A percentile compares a stretch with the other conserved stretches of the same genome.
phyloP scores from a whole-genome alignment of 2,888 invertebrate species.

The Latrodectus elegans region DNA sequence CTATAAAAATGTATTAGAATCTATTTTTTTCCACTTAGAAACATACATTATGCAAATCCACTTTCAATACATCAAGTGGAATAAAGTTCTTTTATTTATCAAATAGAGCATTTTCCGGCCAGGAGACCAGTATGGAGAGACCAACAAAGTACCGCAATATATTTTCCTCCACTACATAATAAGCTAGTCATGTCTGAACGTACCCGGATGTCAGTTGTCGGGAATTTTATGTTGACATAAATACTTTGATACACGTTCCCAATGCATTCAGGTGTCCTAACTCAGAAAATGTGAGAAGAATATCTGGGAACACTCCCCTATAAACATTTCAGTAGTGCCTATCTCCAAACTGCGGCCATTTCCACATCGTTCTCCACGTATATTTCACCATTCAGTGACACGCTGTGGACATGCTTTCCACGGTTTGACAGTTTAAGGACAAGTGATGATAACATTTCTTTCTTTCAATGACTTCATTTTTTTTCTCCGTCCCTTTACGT shows the following conservation, averaged over 20 bases:
- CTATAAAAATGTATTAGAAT: too few species aligned
- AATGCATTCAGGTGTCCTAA: slow-evolving; percentile 14
- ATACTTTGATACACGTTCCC: not conserved
- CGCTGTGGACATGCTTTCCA: slow-evolving; percentile 30
- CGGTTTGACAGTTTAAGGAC: slow-evolving; percentile 42
- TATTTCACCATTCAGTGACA: slow-evolving; percentile 31
- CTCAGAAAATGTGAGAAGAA: not conserved
- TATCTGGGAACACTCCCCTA: slow-evolving; percentile 2
- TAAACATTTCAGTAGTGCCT: slow-evolving; percentile 8
- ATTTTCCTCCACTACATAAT: too few species aligned
- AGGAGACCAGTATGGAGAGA: too few species aligned
- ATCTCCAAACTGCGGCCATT: not conserved
- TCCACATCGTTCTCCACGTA: not conserved
- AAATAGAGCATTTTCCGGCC: too few species aligned
- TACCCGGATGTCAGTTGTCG: too few species aligned
- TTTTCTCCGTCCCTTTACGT: slow-evolving; percentile 5
- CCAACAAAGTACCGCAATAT: too few species aligned
- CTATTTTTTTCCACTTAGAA: too few species aligned
- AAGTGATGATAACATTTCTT: slow-evolving; percentile 36
- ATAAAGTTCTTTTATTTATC: too few species aligned
- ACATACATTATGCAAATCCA: too few species aligned
- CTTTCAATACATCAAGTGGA: too few species aligned
- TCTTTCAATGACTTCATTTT: slow-evolving; percentile 9
- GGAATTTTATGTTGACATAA: too few species aligned
- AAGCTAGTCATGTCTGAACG: too few species aligned